Conservation (phyloP, 2,888 invertebrate genomes). For the Cantharis rustica region DNA sequence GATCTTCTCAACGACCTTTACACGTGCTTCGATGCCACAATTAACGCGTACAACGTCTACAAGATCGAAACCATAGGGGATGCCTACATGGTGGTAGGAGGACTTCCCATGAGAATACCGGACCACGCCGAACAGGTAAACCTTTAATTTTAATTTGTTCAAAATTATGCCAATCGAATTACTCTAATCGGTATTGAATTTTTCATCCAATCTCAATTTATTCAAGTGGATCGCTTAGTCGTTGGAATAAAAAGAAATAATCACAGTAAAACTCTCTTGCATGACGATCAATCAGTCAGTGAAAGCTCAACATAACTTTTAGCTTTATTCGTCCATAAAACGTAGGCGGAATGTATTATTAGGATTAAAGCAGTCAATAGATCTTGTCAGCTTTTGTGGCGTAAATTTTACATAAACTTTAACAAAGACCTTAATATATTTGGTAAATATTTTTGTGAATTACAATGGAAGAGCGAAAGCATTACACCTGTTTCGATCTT, state of each 20-base stretch:
- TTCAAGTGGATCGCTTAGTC: not conserved
- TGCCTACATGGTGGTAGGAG: constrained; percentile 94
- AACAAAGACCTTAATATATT: not conserved
- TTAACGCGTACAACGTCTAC: constrained; percentile 88
- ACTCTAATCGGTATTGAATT: not conserved
- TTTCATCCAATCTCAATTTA: not conserved
- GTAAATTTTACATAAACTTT: not conserved
- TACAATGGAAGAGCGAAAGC: not conserved
- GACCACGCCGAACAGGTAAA: constrained; percentile 74
- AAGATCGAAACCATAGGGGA: constrained; percentile 96
- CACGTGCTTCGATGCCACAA: constrained; percentile 92
- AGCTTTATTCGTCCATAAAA: constrained; percentile 10
- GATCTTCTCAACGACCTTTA: constrained; percentile 91
- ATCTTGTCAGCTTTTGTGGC: constrained; percentile 12
- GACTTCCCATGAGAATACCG: constrained; percentile 75
- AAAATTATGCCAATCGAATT: not conserved
- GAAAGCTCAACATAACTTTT: constrained; percentile 10
- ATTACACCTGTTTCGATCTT: not conserved
- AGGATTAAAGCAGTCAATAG: constrained; percentile 14
- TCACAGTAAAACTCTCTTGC: constrained; percentile 8
- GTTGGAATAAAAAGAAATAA: constrained; percentile 1
- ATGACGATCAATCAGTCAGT: constrained; percentile 13
- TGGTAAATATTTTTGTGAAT: not conserved
- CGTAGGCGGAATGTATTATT: constrained; percentile 14
- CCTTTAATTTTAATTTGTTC: constrained; percentile 1